phyloP scores from a whole-genome alignment of 2,113 vertebrate species.

The Zeus faber region DNA sequence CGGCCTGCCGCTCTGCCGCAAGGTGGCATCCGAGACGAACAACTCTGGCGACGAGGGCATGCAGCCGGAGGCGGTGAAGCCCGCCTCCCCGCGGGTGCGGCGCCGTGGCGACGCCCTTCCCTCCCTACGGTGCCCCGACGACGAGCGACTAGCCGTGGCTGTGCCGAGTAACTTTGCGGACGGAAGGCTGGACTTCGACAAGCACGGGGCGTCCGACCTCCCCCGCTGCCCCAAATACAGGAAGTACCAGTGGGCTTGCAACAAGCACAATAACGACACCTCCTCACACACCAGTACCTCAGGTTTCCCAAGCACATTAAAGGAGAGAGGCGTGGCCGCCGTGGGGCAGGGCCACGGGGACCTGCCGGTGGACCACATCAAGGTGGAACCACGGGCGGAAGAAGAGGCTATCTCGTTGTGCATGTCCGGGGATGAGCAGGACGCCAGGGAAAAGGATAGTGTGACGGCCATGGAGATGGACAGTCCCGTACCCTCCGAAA shows the following conservation, averaged over 20 bases:
- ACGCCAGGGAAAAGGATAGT: conserved; percentile 81
- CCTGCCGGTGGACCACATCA: conserved; percentile 86
- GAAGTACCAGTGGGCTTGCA: conserved; percentile 98
- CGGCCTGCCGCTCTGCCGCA: conserved; percentile 84
- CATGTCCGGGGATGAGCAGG: conserved; percentile 89
- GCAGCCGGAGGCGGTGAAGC: conserved; percentile 79
- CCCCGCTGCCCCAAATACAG: conserved; percentile 96
- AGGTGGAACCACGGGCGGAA: conserved; percentile 85
- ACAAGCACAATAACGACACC: conserved; percentile 95
- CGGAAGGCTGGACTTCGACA: conserved; percentile 80
- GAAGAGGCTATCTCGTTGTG: conserved; percentile 88
- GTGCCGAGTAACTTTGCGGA: conserved; percentile 72
- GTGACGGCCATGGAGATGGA: conserved; percentile 88
- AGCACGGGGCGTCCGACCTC: conserved; percentile 79
- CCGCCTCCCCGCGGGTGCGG: conserved; percentile 79
- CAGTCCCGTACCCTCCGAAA: conserved; percentile 76
- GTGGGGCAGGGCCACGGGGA: conserved; percentile 73
- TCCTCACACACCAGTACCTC: conserved; percentile 97
- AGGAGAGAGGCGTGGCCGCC: conserved; percentile 64
- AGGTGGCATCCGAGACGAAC: conserved; percentile 58
- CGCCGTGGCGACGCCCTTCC: conserved; percentile 75
- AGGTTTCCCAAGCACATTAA: conserved; percentile 97
- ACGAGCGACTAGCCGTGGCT: conserved; percentile 74
- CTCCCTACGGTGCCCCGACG: conserved; percentile 76
- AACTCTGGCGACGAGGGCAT: conserved; percentile 86